Evolutionary conservation across 2,888 invertebrate genomes (phyloP).

Genomic region (Tortrix viridana): DNA sequence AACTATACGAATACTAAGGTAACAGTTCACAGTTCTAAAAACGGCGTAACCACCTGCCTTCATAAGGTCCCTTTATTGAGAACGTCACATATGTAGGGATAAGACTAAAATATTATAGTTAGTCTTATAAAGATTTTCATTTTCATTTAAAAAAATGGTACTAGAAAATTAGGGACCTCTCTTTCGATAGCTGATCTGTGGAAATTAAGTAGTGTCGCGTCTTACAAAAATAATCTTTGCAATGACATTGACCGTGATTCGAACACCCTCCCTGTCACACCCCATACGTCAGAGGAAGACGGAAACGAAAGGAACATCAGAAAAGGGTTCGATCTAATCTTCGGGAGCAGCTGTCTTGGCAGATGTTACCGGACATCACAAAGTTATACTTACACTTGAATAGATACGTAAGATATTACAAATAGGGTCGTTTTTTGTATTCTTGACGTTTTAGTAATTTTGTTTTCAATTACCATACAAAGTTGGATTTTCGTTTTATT

Average conservation of each 20-base stretch:
- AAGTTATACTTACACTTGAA: slow-evolving; percentile 37
- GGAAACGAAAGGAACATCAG: slow-evolving; percentile 12
- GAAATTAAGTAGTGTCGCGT: too few species aligned
- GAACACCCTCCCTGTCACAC: slow-evolving; percentile 27
- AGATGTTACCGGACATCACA: slow-evolving; percentile 61
- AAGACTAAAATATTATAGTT: too few species aligned
- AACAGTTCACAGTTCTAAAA: too few species aligned
- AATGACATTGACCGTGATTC: slow-evolving; percentile 34
- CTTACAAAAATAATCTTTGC: too few species aligned
- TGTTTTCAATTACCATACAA: slow-evolving; percentile 13
- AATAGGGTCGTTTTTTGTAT: slow-evolving; percentile 20
- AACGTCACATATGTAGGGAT: too few species aligned
- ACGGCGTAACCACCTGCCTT: too few species aligned
- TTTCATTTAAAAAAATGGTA: too few species aligned
- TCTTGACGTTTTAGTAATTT: neutral
- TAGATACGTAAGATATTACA: slow-evolving; percentile 17
- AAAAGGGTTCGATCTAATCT: slow-evolving; percentile 62
- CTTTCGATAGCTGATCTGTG: too few species aligned
- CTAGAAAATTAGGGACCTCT: too few species aligned
- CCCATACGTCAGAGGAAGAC: slow-evolving; percentile 27
- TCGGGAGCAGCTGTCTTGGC: slow-evolving; percentile 70
- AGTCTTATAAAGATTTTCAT: too few species aligned
- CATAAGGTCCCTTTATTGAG: too few species aligned
- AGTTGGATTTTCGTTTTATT: slow-evolving; percentile 22
- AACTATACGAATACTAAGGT: too few species aligned